Evolutionary conservation across 2,113 vertebrate species (phyloP), one percentile per base, ranked within the genome.

Genomic region (Collichthys lucidus): DNA sequence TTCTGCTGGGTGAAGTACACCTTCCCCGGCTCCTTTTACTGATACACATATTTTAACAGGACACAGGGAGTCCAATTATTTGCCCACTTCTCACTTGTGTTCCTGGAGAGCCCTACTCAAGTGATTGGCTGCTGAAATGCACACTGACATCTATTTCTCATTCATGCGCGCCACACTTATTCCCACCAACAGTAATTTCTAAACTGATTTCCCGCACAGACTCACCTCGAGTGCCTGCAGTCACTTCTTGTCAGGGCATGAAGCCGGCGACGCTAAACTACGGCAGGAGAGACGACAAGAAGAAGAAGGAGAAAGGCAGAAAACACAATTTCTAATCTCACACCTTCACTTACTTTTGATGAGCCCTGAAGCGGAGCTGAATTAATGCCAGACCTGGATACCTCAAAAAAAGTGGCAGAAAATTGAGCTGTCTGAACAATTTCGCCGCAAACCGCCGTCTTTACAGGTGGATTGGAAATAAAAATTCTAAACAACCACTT

Each of bases 81-180:
- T 84, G 88, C 80, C 90, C 86, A 83, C 89, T 90, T 87, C 74
- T 87, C 84, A 74, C 92, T 90, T 47, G 84, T 82, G 77, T 42
- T 92, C 86, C 87, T 93, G 91, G 86, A 95, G 95, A 92, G 92
- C 78, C 50, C 74, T 55, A 77, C 85, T 95, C 86, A 95, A 95
- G 95, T 95, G 94, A 95, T 95, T 95, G 92, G 92, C 82, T 83
- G 84, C 88, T 90, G 92, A 93, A 92, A 92, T 91, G 89, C 94
- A 92, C 89, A 90, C 91, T 77, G 88, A 86, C 93, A 63, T 88
- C 83, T 81, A 84, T 91, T 91, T 92, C 90, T 88, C 91, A 88
- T 90, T 89, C 85, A 82, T 83, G 76, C 74, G 79, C 59, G 80
- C 86, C 81, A 83, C 90, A 85, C 92, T 92, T 74, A 80, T 83